Conservation (phyloP, 2,113 vertebrate species). For the Myrmophylax atrothorax region DNA sequence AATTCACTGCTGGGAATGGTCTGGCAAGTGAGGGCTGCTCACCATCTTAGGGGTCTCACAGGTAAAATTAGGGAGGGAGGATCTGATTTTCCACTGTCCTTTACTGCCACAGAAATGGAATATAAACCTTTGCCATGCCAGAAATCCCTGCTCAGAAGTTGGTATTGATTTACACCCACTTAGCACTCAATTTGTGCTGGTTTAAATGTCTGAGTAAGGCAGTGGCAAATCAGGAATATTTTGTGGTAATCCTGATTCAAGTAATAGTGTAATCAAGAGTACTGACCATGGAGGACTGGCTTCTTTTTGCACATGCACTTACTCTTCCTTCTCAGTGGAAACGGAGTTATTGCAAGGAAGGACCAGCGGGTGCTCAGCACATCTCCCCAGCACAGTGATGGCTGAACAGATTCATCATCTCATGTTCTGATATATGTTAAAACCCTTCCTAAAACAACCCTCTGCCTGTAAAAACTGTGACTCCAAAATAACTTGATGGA, state of each 20-base stretch:
- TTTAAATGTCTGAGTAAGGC: neutral
- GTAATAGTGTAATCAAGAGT: neutral
- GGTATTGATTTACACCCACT: constrained; percentile 33
- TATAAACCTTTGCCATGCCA: neutral
- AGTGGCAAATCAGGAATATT: neutral
- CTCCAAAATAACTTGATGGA: neutral
- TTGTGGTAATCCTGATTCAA: neutral
- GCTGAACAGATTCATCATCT: neutral
- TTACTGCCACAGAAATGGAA: neutral
- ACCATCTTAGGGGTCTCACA: neutral
- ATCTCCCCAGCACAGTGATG: rapidly evolving
- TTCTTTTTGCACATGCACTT: neutral
- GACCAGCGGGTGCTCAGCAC: neutral
- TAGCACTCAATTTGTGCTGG: constrained; percentile 11
- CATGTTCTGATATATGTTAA: neutral
- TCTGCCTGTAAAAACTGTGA: neutral
- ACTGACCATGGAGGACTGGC: neutral
- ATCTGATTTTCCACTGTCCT: neutral
- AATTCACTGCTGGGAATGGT: neutral
- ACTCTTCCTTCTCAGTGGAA: neutral
- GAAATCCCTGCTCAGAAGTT: neutral
- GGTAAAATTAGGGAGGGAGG: neutral
- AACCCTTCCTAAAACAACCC: neutral
- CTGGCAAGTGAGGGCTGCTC: neutral
- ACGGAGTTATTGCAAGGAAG: neutral